Evolutionary conservation across 2,888 invertebrate species (phyloP), one percentile per base, ranked within the genome.

Genomic region (Melitaea athalia): DNA sequence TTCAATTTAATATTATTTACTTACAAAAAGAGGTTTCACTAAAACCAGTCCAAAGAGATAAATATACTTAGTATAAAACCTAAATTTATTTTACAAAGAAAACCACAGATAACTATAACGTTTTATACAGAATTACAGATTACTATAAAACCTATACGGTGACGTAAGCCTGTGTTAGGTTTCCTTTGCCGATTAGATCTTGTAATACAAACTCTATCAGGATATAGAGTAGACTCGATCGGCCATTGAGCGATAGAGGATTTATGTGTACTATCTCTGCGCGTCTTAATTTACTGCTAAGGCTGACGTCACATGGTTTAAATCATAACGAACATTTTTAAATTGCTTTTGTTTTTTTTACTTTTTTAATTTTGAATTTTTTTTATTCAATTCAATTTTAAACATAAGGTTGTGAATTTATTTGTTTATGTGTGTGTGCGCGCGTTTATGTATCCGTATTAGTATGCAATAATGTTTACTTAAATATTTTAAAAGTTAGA

Each of bases 201-300:
- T 62, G 55, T 65, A 65, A 66, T 61, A 68, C 66, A 64, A 42
- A 67, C 31, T 24, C 42, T 69, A 69, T 71, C 71, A 50, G 67
- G 61, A 64, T 59, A 63, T 53, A 61, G 66, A 64, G 64, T 64
- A 59, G 66, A 57, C 67, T 72, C 75, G 77, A 79, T 79, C 74
- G 74, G 71, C 72, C 70, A 75, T 74, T 75, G 74, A 75, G 71
- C 71, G 80, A 80, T 80, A 78, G 69, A 60, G 75, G 79, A 79
- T 79, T 81, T 81, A 81, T 79, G 77, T 70, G 50, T 38, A 71
- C 74, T 79, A 78, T 79, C 80, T 70, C 67, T 33, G 71, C 75
- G 72, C 69, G 77, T 78, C 80, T 79, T 79, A 80, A 80, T 79
- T 80, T 79, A 80, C 77, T 75, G 72, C 73, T 71, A 72, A 76